Evolutionary conservation across 2,888 invertebrate genomes (phyloP).

Genomic region (Sthenelais limicola): DNA sequence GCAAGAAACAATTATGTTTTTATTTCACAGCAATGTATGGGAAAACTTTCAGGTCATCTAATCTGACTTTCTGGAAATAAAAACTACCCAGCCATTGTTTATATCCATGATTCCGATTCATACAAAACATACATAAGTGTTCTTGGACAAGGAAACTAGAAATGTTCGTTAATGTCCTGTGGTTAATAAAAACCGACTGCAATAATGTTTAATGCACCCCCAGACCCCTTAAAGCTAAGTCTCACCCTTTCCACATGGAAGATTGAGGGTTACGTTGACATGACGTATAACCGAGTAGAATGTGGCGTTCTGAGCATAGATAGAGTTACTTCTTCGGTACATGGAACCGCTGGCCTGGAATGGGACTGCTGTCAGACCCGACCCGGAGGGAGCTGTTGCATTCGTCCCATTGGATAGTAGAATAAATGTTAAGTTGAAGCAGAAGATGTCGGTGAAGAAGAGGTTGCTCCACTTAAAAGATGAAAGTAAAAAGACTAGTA

Average conservation of each 20-base stretch:
- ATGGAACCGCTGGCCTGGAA: slow-evolving; percentile 51
- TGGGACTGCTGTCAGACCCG: slow-evolving; percentile 49
- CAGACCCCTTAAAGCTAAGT: neutral
- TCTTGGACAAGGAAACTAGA: too few relatives aligned
- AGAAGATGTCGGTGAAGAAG: slow-evolving; percentile 57
- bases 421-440: slow-evolving; percentile 48
- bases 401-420: slow-evolving; percentile 36
- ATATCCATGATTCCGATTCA: too few relatives aligned
- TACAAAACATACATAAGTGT: too few relatives aligned
- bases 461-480: slow-evolving; percentile 55
- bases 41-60: too few relatives aligned
- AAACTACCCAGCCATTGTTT: too few relatives aligned
- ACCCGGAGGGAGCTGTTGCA: slow-evolving; percentile 50
- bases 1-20: too few relatives aligned
- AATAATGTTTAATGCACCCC: too few relatives aligned
- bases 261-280: slow-evolving; percentile 24
- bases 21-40: too few relatives aligned
- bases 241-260: slow-evolving; percentile 8
- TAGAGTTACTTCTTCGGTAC: slow-evolving; percentile 36
- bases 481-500: neutral
- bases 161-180: too few relatives aligned
- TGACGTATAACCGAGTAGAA: slow-evolving; percentile 29
- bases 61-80: too few relatives aligned
- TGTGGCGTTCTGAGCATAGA: slow-evolving; percentile 25
- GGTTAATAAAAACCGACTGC: too few relatives aligned